These are phyloP conservation scores for Neopelma chrysocephalum DNA, from an alignment of 2,797 vertebrate genomes.

Conservation along the genomic window DNA sequence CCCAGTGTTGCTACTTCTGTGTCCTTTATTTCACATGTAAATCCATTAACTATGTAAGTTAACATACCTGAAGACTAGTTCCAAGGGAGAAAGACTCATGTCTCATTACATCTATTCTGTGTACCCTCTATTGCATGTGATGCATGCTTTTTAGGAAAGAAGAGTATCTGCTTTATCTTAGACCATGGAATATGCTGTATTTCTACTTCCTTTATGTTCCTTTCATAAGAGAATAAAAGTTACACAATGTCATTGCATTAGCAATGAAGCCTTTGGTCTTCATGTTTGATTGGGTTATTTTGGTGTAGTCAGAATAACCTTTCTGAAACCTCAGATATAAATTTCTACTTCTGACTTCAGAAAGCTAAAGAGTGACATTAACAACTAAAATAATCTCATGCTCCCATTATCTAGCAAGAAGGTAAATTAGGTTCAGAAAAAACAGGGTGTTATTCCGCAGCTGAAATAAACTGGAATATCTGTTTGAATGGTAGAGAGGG, in stretches of 20 bases:
- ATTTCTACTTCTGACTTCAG: background rate
- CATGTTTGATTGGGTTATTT: background rate
- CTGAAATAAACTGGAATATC: background rate
- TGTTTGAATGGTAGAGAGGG: background rate
- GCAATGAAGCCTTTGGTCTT: background rate
- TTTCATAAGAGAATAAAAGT: background rate
- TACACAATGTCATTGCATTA: background rate
- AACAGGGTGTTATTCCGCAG: background rate
- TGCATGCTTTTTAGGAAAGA: background rate
- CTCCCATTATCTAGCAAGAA: background rate
- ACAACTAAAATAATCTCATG: background rate
- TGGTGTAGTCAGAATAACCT: background rate
- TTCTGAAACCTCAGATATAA: background rate
- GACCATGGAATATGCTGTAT: background rate
- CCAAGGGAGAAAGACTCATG: background rate
- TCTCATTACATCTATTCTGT: background rate
- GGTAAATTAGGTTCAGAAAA: background rate
- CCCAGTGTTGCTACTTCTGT: conserved; percentile 9
- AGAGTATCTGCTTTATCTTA: background rate
- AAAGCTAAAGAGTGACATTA: background rate
- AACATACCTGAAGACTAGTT: background rate
- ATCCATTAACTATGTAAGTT: conserved; percentile 1
- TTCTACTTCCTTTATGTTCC: background rate
- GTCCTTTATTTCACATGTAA: background rate
- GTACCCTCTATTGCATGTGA: background rate